Conservation (phyloP, 2,797 vertebrate genomes). For the Paramormyrops hopkinsi region DNA sequence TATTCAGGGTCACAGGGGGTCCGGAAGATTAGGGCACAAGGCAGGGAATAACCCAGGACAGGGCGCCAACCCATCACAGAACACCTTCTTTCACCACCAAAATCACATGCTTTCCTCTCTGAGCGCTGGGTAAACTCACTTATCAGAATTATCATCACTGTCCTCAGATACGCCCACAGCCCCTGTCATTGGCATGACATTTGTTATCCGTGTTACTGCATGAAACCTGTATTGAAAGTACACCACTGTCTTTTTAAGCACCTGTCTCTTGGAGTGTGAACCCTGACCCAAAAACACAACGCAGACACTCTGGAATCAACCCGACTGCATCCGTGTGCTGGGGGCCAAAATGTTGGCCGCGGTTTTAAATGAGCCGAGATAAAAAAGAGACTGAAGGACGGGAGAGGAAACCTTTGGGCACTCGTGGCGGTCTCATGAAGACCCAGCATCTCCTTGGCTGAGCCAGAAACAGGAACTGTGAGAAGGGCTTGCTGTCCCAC, state of each 20-base stretch:
- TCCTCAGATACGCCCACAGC: not conserved
- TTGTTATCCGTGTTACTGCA: not conserved
- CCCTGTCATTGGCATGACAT: not conserved
- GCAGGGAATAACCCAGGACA: not conserved
- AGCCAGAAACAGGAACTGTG: not conserved
- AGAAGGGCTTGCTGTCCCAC: not conserved
- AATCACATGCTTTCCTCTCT: not conserved
- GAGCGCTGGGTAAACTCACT: not conserved
- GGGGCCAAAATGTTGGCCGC: not conserved
- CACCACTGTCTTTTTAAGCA: not conserved
- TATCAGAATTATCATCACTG: not conserved
- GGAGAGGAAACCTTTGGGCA: not conserved
- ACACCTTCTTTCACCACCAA: not conserved
- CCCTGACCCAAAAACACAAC: not conserved
- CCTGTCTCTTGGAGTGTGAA: not conserved
- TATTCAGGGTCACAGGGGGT: not conserved
- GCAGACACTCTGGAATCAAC: not conserved
- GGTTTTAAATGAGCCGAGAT: not conserved
- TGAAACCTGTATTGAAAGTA: not conserved
- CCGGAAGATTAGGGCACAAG: not conserved
- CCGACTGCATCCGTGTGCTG: not conserved
- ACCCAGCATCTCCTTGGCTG: not conserved
- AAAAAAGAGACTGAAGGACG: not conserved
- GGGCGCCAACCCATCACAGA: not conserved
- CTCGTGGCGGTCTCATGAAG: not conserved